Evolutionary conservation across 2,888 invertebrate genomes (phyloP), one percentile per base, ranked within the genome.

Genomic region (Amaurobius ferox): DNA sequence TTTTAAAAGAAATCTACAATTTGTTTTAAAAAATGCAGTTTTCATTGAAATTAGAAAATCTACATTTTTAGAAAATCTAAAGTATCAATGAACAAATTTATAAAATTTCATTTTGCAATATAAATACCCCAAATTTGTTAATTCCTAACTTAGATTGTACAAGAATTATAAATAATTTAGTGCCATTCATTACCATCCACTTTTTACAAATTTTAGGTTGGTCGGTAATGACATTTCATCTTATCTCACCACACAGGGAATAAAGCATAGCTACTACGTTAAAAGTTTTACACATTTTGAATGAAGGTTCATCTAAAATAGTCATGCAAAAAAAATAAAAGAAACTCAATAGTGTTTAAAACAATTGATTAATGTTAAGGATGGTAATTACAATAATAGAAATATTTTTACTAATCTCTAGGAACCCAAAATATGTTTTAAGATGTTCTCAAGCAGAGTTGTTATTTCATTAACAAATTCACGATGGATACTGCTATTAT

Each of bases 211-310:
- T 48, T 48, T 48, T 48, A n/a, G 16, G 48, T n/a, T 48, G 48
- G 48, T 9, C 16, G 48, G 48, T 48, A 48, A 48, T 48, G 48
- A 48, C 48, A 16, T 48, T 48, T 48, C 48, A 48, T n/a, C 16
- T 11, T 48, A 48, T 16, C 16, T 48, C 16, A 48, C 48, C 48
- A 9, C 9, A 48, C n/a, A 48, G 16, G 16, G 16, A 19, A 48
- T 48, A 9, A 48, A 48, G 16, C 16, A 48, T 48, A n/a, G 48
- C 19, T 48, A 48, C 48, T 11, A 9, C 16, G 5, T 7, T 48
- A 48, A 48, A 48, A 48, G 19, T 19, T 48, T 48, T 48, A 48
- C 19, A 48, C 16, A 48, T 48, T 48, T 48, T 48, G 48, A 48
- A 9, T 16, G 16, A 48, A 48, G 5, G 16, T 11, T 48, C 48